These are phyloP conservation scores for Trichonephila clavipes DNA, from an alignment of 1,140 invertebrate genomes.

Conservation along the genomic window DNA sequence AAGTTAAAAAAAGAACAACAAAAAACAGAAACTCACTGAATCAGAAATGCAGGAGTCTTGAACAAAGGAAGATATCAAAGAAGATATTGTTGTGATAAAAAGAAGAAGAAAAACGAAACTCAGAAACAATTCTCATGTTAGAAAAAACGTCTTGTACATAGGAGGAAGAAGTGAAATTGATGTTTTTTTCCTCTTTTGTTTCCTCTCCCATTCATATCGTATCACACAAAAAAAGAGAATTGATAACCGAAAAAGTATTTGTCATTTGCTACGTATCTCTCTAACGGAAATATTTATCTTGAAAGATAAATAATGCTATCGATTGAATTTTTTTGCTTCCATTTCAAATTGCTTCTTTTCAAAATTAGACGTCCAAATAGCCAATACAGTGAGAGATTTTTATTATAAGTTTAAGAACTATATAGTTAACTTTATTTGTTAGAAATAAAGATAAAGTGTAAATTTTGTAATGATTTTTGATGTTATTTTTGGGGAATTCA, in stretches of 20 bases:
- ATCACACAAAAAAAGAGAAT: conserved; percentile 23
- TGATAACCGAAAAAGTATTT: conserved; percentile 61
- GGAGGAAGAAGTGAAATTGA: neutral
- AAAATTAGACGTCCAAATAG: neutral
- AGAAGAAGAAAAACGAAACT: neutral
- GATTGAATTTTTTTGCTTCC: neutral
- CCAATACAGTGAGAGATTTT: no score
- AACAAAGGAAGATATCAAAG: conserved; percentile 53
- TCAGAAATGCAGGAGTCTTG: conserved; percentile 26
- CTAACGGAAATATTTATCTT: conserved; percentile 63
- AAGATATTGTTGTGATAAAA: conserved; percentile 44
- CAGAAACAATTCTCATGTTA: conserved; percentile 5
- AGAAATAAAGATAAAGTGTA: neutral
- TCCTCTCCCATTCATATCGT: conserved; percentile 24
- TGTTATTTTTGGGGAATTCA: no score
- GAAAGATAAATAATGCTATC: conserved; percentile 15
- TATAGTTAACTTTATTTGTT: neutral
- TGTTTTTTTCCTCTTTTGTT: conserved; percentile 32
- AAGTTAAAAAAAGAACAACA: neutral
- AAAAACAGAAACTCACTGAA: neutral
- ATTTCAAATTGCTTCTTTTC: conserved; percentile 24
- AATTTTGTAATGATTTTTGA: no score
- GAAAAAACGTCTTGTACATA: conserved; percentile 3
- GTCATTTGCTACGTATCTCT: conserved; percentile 45
- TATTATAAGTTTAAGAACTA: no score